These are phyloP conservation scores for Macrosoma leucophasiata DNA, from an alignment of 2,888 invertebrate genomes.

Conservation along the genomic window DNA sequence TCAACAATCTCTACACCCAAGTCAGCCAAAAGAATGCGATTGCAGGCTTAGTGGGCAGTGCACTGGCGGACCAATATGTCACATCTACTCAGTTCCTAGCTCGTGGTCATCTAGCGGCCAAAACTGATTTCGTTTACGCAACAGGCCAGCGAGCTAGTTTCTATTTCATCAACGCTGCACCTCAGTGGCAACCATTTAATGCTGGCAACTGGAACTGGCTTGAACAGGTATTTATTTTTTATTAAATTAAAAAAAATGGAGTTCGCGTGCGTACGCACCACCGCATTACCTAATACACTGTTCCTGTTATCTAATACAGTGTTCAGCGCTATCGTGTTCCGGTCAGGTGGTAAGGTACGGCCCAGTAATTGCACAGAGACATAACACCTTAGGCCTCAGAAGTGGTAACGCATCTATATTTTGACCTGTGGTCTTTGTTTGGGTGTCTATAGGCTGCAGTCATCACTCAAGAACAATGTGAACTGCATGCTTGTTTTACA, in stretches of 20 bases:
- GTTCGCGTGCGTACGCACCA: too few relatives aligned
- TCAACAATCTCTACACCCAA: slow-evolving; percentile 58
- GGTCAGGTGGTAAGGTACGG: too few relatives aligned
- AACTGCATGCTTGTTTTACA: too few relatives aligned
- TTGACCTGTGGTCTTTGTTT: too few relatives aligned
- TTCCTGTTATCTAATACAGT: background rate
- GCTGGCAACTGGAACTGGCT: slow-evolving; percentile 63
- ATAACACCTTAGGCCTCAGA: too few relatives aligned
- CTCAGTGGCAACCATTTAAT: slow-evolving; percentile 77
- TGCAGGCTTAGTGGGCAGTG: slow-evolving; percentile 41
- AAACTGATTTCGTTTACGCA: slow-evolving; percentile 71
- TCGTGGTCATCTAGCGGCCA: slow-evolving; percentile 72
- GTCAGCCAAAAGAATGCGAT: slow-evolving; percentile 45
- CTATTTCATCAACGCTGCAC: slow-evolving; percentile 75
- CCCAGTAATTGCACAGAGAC: too few relatives aligned
- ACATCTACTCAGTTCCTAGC: slow-evolving; percentile 56
- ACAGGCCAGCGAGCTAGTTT: slow-evolving; percentile 71
- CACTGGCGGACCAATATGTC: slow-evolving; percentile 61
- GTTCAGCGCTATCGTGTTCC: too few relatives aligned
- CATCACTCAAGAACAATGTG: too few relatives aligned
- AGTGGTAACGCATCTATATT: too few relatives aligned
- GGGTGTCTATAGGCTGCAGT: too few relatives aligned
- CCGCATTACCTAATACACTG: too few relatives aligned
- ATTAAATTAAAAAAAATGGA: too few relatives aligned
- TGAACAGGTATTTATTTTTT: slow-evolving; percentile 38